Percentiles rank a stretch among this genome's conserved stretches.
These are phyloP conservation scores for Endotricha flammealis DNA, from an alignment of 2,888 invertebrate genomes.

Conservation along the genomic window DNA sequence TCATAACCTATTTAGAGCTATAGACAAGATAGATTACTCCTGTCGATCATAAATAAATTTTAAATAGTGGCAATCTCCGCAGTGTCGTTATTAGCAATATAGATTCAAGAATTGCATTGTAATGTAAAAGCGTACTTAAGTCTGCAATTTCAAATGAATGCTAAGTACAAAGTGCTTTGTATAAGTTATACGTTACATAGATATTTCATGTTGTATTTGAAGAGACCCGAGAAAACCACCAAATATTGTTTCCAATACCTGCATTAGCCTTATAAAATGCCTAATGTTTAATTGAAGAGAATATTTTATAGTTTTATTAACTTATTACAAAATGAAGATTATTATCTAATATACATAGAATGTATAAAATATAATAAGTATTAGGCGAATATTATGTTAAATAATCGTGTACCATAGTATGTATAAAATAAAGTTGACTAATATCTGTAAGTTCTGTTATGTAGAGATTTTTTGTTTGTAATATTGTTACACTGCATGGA, in stretches of 20 bases:
- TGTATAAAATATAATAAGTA: constrained; percentile 68
- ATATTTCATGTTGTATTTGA: constrained; percentile 56
- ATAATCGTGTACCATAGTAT: constrained; percentile 74
- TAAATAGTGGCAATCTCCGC: no score
- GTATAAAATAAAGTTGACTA: constrained; percentile 78
- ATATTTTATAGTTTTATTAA: constrained; percentile 78
- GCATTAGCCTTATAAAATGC: constrained; percentile 75
- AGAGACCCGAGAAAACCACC: constrained; percentile 60
- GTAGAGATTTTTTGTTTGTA: constrained; percentile 78
- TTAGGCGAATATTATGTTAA: constrained; percentile 73
- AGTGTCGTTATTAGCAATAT: no score
- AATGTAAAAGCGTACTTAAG: background rate
- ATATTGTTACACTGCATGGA: constrained; percentile 74
- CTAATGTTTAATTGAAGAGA: constrained; percentile 73
- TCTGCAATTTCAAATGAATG: constrained; percentile 35
- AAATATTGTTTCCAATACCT: constrained; percentile 75
- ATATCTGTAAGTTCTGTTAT: constrained; percentile 77
- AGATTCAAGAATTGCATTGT: constrained; percentile 1
- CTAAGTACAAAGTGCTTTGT: constrained; percentile 75
- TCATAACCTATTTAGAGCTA: no score
- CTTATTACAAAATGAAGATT: constrained; percentile 74
- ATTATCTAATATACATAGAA: constrained; percentile 75
- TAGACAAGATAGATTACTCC: no score
- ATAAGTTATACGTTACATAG: constrained; percentile 45
- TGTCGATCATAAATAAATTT: no score